Base-by-base conservation (phyloP, 1,140 invertebrate species). In the Spodoptera frugiperda region DNA sequence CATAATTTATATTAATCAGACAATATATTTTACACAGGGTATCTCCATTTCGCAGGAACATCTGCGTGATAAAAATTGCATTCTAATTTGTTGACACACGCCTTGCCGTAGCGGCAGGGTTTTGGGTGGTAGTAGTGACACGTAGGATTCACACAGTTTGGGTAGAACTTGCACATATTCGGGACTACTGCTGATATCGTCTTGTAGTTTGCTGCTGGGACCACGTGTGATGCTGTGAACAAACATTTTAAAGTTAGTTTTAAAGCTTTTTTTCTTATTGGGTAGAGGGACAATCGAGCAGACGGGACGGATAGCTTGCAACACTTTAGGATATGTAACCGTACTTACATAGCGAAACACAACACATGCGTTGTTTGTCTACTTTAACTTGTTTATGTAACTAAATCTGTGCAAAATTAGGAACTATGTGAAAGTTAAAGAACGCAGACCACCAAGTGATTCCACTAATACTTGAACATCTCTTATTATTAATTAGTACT, bases 111-210 rank as follows among this genome's bases (percentile, higher is more conserved):
- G 48, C 95, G 94, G 78, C 96, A 96, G 2, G 95, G 94, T 79
- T 96, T 96, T 0, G 96, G 96, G 87, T 96, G 96, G 81, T 94
- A 95, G 86, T 94, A 96, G n/a, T 94, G 94, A 85, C 96, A 96
- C 4, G 91, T 83, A 1, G 93, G 83, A 84, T 96, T 96, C 2
- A 91, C 93, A 82, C 96, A 96, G 76, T 91, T 94, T 0, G 95
- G 96, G 87, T 95, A 96, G 87, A 93, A 96, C 83, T 96, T 96
- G 91, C 96, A 96, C 83, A 95, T 94, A 25, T 94, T 84, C 0
- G 93, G 88, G 11, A 93, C 81, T 0, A 84, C 83, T 0, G 93
- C 78, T 19, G 94, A 92, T 84, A 95, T 95, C 0, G 94, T 89
- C 82, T 95, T 95, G 84, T 95, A 95, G 81, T 95, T 95, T 17